These are phyloP conservation scores for Yasuhikotakia modesta DNA, from an alignment of 2,797 vertebrate species.

Conservation along the genomic window DNA sequence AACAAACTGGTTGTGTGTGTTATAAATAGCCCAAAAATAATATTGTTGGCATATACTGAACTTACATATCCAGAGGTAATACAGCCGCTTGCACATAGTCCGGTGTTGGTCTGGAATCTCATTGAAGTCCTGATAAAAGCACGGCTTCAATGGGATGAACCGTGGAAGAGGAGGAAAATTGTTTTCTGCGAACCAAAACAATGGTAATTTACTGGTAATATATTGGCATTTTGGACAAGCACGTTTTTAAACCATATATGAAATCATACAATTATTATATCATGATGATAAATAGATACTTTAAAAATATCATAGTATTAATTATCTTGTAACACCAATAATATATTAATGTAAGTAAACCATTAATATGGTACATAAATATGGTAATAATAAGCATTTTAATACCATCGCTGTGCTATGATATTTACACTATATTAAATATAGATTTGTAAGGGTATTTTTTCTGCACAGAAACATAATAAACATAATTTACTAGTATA, in stretches of 20 bases:
- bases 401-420: background rate
- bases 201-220: background rate
- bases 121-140: conserved; percentile 94
- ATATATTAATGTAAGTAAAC: background rate
- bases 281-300: no score
- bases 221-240: background rate
- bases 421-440: background rate
- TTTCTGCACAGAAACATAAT: background rate
- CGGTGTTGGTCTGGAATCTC: conserved; percentile 90
- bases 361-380: background rate
- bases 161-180: conserved; percentile 93
- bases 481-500: background rate
- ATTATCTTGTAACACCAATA: background rate
- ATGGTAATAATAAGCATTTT: background rate
- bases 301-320: no score
- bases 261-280: no score
- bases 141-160: conserved; percentile 91
- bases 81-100: conserved; percentile 88
- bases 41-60: conserved; percentile 3
- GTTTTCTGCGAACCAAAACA: conserved; percentile 75
- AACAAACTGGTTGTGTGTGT: background rate
- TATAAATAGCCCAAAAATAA: background rate
- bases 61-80: conserved; percentile 95
- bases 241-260: no score
- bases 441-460: no score